Evolutionary conservation across 2,113 vertebrate species (phyloP).

Genomic region (Cricetomys ansorgei): DNA sequence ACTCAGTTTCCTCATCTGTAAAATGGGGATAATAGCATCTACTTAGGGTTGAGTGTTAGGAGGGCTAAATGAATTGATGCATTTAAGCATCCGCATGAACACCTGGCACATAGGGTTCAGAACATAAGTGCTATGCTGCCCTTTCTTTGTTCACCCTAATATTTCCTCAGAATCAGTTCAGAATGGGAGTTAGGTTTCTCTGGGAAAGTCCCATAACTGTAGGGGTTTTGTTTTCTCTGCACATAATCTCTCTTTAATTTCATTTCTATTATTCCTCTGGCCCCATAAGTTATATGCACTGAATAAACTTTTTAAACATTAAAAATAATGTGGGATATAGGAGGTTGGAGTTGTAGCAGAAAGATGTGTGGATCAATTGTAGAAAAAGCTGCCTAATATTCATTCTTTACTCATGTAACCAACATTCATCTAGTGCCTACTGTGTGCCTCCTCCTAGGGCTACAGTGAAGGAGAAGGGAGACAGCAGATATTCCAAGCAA

Average conservation of each 20-base stretch:
- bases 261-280: constrained; percentile 49
- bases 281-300: constrained; percentile 18
- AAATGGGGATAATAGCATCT: neutral
- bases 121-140: neutral
- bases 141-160: constrained; percentile 48
- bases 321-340: constrained; percentile 17
- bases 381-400: constrained; percentile 2
- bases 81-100: constrained; percentile 24
- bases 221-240: constrained; percentile 32
- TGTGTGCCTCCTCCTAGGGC: neutral
- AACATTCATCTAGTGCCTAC: neutral
- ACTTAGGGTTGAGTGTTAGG: neutral
- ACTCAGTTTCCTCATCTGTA: constrained; percentile 6
- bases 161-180: neutral
- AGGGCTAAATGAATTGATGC: constrained; percentile 14
- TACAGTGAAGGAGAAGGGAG: neutral
- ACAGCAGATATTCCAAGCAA: neutral
- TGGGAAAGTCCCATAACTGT: constrained; percentile 14
- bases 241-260: constrained; percentile 47
- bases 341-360: constrained; percentile 28
- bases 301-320: constrained; percentile 56
- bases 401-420: neutral
- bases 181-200: neutral
- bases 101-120: neutral
- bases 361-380: neutral